Evolutionary conservation across 2,888 invertebrate genomes (phyloP), one percentile per base, ranked within the genome.

Genomic region (Apomyelois bistriatella): DNA sequence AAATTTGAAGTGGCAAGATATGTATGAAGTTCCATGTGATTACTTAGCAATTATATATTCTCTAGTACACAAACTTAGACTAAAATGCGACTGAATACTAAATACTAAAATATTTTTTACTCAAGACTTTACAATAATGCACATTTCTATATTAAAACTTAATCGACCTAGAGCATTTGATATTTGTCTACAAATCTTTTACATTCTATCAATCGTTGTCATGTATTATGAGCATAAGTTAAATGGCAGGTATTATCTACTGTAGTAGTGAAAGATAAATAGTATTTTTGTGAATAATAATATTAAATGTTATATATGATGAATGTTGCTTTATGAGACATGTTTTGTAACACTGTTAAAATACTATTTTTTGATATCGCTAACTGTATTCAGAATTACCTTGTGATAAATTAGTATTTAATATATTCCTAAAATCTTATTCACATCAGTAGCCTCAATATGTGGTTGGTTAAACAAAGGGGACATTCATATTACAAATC

Each of bases 321-420:
- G 30, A 16, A 32, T 43, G 52, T 52, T 43, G 15, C 43, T 43
- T 43, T 43, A 43, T 43, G 37, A 54, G 56, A 63, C 57, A 57
- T n/a, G 28, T 58, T 58, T 58, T 70, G 62, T 64, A 65, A 61
- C 54, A 57, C 46, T 52, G n/a, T n/a, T 52, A 56, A 51, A 53
- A 55, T 58, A 63, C 62, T 64, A 60, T 60, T 32, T 32, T 10
- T 63, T 54, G 56, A 61, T 65, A 64, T 66, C 69, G 75, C 76
- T 74, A 79, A 77, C 60, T 68, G 62, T 74, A 62, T 70, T 73
- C 61, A 68, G 69, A 68, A 62, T 65, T 59, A 65, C 64, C 58
- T 72, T 68, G 69, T 76, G 70, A 74, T 78, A 52, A 71, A 59
- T 59, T 74, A 76, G 69, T 69, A 65, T 72, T 70, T 68, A 59